Evolutionary conservation across 2,888 invertebrate genomes (phyloP).

Genomic region (Pristionchus arcanus): DNA sequence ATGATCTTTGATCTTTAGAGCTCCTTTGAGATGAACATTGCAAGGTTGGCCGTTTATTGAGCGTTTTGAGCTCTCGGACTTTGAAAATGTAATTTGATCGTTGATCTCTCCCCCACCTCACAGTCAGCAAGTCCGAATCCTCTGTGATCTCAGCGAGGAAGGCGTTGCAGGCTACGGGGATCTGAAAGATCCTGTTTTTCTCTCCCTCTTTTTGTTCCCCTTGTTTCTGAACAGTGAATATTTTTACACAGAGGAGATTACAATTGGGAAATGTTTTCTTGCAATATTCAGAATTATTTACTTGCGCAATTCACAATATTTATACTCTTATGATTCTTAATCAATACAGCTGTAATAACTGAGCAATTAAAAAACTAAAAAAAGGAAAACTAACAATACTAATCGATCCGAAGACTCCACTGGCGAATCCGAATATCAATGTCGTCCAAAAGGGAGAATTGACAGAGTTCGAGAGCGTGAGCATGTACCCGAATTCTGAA

Average conservation of each 20-base stretch:
- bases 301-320: too few species aligned
- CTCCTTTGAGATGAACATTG: too few species aligned
- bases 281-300: too few species aligned
- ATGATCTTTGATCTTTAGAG: not conserved
- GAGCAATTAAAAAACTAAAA: too few species aligned
- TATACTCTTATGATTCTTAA: too few species aligned
- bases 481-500: conserved; percentile 65
- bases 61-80: too few species aligned
- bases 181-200: conserved; percentile 46
- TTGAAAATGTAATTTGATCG: not conserved
- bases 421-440: conserved; percentile 60
- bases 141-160: conserved; percentile 70
- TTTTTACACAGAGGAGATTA: too few species aligned
- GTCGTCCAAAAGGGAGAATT: conserved; percentile 66
- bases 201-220: not conserved
- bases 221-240: too few species aligned
- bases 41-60: too few species aligned
- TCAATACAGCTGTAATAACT: too few species aligned
- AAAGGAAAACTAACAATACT: conserved; percentile 55
- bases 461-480: conserved; percentile 63
- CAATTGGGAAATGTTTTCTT: not conserved
- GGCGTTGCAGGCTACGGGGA: conserved; percentile 70
- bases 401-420: conserved; percentile 62
- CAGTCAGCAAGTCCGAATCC: conserved; percentile 60
- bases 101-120: conserved; percentile 25